Evolutionary conservation across 2,797 vertebrate genomes (phyloP).

Genomic region (Anguilla marmorata): DNA sequence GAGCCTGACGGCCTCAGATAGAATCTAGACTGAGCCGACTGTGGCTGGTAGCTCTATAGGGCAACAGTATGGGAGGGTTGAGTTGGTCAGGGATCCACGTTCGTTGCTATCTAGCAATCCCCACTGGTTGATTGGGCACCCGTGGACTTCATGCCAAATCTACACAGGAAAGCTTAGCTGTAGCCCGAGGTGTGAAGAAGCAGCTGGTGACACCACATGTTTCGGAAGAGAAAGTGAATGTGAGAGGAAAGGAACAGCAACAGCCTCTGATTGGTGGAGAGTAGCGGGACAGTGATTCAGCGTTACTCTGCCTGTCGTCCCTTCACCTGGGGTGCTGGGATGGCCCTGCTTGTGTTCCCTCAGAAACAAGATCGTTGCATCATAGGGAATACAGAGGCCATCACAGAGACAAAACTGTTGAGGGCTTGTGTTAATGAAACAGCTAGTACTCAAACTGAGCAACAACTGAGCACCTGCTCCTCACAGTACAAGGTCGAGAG

Average conservation of each 20-base stretch:
- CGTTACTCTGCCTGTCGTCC: not conserved
- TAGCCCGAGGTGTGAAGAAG: no score
- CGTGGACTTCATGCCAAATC: no score
- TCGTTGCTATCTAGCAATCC: no score
- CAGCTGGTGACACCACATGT: no score
- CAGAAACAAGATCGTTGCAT: not conserved
- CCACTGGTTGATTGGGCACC: no score
- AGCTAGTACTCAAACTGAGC: not conserved
- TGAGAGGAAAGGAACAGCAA: not conserved
- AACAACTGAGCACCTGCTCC: no score
- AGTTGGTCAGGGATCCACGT: no score
- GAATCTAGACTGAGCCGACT: no score
- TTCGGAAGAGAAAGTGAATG: not conserved
- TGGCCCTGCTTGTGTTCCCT: not conserved
- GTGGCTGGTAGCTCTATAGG: no score
- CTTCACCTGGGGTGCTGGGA: not conserved
- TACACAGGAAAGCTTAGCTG: no score
- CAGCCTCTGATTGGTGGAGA: not conserved
- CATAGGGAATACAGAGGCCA: not conserved
- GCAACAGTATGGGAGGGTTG: no score
- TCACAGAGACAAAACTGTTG: not conserved
- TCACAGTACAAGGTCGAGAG: not conserved
- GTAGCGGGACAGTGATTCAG: not conserved
- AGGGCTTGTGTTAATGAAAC: not conserved
- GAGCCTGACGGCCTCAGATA: no score